Evolutionary conservation across 2,113 vertebrate genomes (phyloP), one percentile per base, ranked within the genome.

Genomic region (Glareola pratincola): DNA sequence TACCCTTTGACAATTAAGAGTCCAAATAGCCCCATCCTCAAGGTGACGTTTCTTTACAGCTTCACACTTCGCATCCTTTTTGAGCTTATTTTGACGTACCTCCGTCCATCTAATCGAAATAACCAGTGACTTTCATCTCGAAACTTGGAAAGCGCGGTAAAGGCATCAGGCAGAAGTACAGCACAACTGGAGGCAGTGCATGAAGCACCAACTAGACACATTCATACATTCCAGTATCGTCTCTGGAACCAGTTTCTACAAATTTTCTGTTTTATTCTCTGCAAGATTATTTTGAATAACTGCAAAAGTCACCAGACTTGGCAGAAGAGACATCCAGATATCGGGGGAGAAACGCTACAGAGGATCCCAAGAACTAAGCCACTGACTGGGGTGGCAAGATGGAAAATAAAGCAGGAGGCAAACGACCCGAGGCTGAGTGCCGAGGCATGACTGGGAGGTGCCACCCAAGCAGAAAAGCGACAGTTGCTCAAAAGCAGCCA

Each of bases 201-300:
- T 20, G 30, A 81, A 81, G 12, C 63, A 82, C 36, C 77, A 48
- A 3, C 11, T 0, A 48, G 39, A 32, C 29, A 22, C 0, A 2
- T 30, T 8, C 0, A 0, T 29, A 37, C 0, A 2, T 26, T 26
- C 75, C 67, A 34, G 10, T 5, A 29, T 5, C 4, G 0, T 10
- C 87, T 53, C 54, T 4, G 30, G 47, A 45, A 54, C 20, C 12
- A 7, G 9, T 8, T 69, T 8, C 24, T 37, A 14, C 1, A 18
- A 63, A 51, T 41, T 51, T 64, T 4, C 14, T 17, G 26, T 4
- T 59, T 73, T 29, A 26, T 66, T 73, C 37, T 12, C 36, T 26
- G 17, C 5, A 2, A 71, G 51, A 27, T 78, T 12, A 18, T 13
- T n/a, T 4, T 17, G 74, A 64, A 10, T 7, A 34, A 45, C 51